Base-by-base conservation (phyloP, 2,888 invertebrate genomes). In the Arrhopalites spinosus region DNA sequence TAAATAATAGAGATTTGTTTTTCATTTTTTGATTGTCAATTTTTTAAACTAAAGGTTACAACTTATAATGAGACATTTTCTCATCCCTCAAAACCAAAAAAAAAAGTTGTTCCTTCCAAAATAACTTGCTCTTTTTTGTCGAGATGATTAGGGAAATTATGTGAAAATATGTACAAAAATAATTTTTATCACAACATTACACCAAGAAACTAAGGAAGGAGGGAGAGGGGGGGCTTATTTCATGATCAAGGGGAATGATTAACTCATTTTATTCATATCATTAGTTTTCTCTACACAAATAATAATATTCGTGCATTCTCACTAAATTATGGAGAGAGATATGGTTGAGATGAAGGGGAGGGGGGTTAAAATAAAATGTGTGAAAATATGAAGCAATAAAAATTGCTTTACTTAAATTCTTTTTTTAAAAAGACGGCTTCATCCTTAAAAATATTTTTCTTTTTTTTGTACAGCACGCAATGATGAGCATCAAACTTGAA, bases 371-470 rank as follows among this genome's bases (percentile, higher is more conserved):
- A 30, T 30, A 70, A 29, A 70, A 70, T 70, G 70, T 70, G 70
- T 70, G 70, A 70, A 70, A 70, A 53, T 70, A n/a, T 70, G 15
- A 23, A 56, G 70, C 36, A 53, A 70, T 70, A n/a, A 70, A 70
- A 70, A 70, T 67, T 43, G 45, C 36, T 67, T 67, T 67, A 2
- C 17, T 17, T 5, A 5, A 63, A 63, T 7, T 23, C 23, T n/a
- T n/a, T n/a, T n/a, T n/a, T n/a, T n/a, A n/a, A n/a, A n/a, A 5
- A 59, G 59, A 59, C 20, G 23, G 20, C 7, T 23, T 5, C 25
- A 13, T n/a, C 25, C 30, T 29, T 8, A 25, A 25, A 15, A n/a
- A 15, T 13, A 5, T 50, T 45, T n/a, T 11, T 45, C 45, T 23
- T 45, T 2, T 5, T 30, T n/a, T 43, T 36, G 36, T 23, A 11